These are phyloP conservation scores for Sturnus vulgaris DNA, from an alignment of 2,113 vertebrate genomes.

Conservation along the genomic window DNA sequence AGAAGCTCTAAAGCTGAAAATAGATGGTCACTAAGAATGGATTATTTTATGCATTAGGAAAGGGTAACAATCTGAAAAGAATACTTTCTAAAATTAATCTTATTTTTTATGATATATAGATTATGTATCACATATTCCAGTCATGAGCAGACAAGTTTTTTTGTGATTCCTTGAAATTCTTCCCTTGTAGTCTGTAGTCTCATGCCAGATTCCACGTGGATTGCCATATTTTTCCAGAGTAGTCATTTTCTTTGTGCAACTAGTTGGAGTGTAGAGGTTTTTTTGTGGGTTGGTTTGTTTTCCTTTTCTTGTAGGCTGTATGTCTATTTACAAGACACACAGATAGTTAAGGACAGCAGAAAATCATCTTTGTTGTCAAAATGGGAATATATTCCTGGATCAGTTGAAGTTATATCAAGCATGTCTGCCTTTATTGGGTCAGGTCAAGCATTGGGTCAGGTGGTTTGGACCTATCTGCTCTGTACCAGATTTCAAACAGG, in stretches of 20 bases:
- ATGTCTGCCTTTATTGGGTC: not conserved
- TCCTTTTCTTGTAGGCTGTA: not conserved
- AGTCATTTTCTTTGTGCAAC: not conserved
- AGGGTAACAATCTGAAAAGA: not conserved
- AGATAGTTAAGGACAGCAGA: not conserved
- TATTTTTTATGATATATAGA: not conserved
- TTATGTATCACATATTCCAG: not conserved
- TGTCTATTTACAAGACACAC: not conserved
- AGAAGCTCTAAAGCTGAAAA: not conserved
- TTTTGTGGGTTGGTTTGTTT: not conserved
- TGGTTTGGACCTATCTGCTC: not conserved
- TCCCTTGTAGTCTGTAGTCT: not conserved
- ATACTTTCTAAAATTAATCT: not conserved
- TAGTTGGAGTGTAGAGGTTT: fast-evolving
- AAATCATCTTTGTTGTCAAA: not conserved
- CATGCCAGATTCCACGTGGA: fast-evolving
- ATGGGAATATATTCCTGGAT: not conserved
- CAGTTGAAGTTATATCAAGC: not conserved
- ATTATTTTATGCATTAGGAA: not conserved
- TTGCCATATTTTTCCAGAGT: not conserved
- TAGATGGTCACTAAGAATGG: not conserved
- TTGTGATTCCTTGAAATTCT: not conserved
- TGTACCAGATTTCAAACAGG: not conserved
- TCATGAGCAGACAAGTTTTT: not conserved
- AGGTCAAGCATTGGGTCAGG: not conserved